These are phyloP conservation scores for Monoplex corrugatus DNA, from an alignment of 2,888 invertebrate species.

Conservation along the genomic window DNA sequence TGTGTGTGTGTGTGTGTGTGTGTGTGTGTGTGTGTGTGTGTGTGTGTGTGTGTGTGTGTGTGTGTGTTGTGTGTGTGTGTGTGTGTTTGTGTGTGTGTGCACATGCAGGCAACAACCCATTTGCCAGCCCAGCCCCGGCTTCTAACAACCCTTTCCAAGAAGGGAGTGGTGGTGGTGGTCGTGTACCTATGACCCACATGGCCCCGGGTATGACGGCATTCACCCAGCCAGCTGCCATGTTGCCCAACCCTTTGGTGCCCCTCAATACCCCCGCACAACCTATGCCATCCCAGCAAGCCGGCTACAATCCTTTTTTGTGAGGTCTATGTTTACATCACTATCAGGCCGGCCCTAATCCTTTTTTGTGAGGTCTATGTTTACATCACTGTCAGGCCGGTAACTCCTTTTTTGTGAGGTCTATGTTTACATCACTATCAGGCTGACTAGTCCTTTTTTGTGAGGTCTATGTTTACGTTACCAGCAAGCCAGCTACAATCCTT, in stretches of 20 bases:
- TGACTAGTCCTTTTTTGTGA: too few species aligned
- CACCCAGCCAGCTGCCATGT: constrained; percentile 69
- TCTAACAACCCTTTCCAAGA: constrained; percentile 77
- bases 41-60: neutral
- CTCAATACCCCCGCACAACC: constrained; percentile 60
- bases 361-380: too few species aligned
- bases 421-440: too few species aligned
- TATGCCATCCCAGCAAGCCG: constrained; percentile 63
- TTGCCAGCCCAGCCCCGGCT: constrained; percentile 65
- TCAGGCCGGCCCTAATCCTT: too few species aligned
- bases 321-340: too few species aligned
- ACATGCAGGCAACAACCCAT: constrained; percentile 77
- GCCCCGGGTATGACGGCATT: constrained; percentile 67
- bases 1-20: neutral
- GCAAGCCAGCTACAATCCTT: constrained; percentile 66
- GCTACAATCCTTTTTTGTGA: constrained; percentile 77
- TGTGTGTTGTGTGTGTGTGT: neutral
- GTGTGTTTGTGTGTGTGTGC: constrained; percentile 11
- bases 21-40: neutral
- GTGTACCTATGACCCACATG: constrained; percentile 77
- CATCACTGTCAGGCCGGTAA: too few species aligned
- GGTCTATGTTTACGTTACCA: too few species aligned
- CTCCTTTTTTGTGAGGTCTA: too few species aligned
- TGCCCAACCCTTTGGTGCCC: constrained; percentile 74
- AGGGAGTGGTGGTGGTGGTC: constrained; percentile 60